Base-by-base conservation (phyloP, 1,140 invertebrate species). In the Babylonia areolata region DNA sequence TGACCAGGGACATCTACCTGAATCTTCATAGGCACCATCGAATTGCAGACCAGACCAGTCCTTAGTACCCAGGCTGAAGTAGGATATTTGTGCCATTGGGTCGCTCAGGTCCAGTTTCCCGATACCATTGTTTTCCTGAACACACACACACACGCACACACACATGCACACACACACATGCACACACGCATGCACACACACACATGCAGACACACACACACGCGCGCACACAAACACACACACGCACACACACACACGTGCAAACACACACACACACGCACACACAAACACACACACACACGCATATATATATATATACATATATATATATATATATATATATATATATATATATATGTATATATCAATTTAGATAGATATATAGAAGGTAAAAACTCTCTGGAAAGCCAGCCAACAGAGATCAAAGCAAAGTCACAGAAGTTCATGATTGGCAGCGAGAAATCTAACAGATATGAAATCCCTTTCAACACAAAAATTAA, bases 111-210 rank as follows among this genome's bases (percentile, higher is more conserved):
- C 42, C 23, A 51, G 46, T 40, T 35, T 51, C 42, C 39, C 78
- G 46, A 80, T 80, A 28, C 39, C 78, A 23, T 80, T 80, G 46
- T 80, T 80, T 3, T 80, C 78, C 78, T 80, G 78, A 51, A 51
- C 46, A 51, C 46, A 51, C 46, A 51, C 46, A 51, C 46, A 46
- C 58, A 64, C 58, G 23, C 28, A 64, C 28, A 64, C 28, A 64
- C 58, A 64, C 58, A 64, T 3, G 23, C 58, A 64, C 58, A 64
- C 58, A 64, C 58, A 23, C 58, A 17, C 58, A 64, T 23, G 23
- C 28, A 28, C 58, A 64, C 58, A 28, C 23, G 20, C 58, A 28
- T 20, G 20, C 58, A 64, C 58, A 64, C 58, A 64, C 9, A 64
- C 58, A 64, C 58, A 64, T 20, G 23, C 58, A 64, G 9, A 64